Conservation (phyloP, 2,797 vertebrate genomes). For the Nyctibius grandis region DNA sequence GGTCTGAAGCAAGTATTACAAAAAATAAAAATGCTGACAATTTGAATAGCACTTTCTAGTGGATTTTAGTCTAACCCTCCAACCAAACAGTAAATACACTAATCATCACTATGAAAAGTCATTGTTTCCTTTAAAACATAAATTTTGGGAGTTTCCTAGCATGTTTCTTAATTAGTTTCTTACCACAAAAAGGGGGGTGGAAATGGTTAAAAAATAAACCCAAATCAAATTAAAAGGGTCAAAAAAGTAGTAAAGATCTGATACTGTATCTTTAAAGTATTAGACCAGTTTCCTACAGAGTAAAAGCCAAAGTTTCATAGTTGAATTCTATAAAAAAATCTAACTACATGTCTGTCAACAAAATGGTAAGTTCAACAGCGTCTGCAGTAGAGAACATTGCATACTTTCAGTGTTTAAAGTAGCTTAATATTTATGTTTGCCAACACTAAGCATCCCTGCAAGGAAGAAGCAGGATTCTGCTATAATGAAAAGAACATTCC, state of each 20-base stretch:
- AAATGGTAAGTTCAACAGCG: slow-evolving; percentile 36
- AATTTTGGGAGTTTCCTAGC: not conserved
- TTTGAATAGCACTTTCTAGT: not conserved
- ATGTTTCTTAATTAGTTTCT: not conserved
- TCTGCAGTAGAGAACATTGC: not conserved
- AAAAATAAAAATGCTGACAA: not conserved
- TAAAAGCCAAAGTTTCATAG: slow-evolving; percentile 33
- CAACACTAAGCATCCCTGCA: not conserved
- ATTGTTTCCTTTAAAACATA: not conserved
- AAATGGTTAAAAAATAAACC: not conserved
- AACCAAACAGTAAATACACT: not conserved
- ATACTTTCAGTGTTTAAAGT: slow-evolving; percentile 37
- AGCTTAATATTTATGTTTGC: slow-evolving; percentile 48
- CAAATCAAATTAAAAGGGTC: slow-evolving; percentile 25
- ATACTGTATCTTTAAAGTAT: slow-evolving; percentile 29
- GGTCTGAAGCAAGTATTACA: not conserved
- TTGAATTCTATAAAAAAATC: slow-evolving; percentile 51
- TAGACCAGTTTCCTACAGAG: slow-evolving; percentile 21
- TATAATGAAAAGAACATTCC: not conserved
- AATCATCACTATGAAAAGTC: not conserved
- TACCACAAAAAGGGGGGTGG: not conserved
- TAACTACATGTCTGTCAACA: slow-evolving; percentile 31
- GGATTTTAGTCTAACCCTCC: not conserved
- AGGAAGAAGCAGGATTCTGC: not conserved
- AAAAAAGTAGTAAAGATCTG: slow-evolving; percentile 30